Evolutionary conservation across 2,113 vertebrate genomes (phyloP).

Genomic region (Anarhynchus alexandrinus): DNA sequence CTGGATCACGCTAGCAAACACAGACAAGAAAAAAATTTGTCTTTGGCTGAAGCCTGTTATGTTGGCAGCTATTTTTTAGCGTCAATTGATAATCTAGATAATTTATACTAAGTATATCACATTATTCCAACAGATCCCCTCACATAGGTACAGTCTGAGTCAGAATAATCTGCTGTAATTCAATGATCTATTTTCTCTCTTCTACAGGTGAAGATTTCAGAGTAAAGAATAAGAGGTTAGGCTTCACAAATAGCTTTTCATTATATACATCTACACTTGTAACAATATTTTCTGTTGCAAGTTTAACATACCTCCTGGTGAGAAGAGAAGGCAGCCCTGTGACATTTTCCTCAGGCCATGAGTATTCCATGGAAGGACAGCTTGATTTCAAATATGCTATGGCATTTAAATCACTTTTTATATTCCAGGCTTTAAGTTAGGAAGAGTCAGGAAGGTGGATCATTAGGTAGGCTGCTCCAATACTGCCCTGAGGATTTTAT

Average conservation of each 20-base stretch:
- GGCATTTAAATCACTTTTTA: slow-evolving; percentile 59
- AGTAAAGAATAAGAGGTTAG: background rate
- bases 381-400: slow-evolving; percentile 60
- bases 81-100: background rate
- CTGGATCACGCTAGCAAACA: background rate
- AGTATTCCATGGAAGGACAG: slow-evolving; percentile 56
- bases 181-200: background rate
- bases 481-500: slow-evolving; percentile 65
- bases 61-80: background rate
- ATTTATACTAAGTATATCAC: background rate
- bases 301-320: slow-evolving; percentile 57
- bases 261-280: background rate
- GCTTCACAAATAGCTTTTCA: background rate
- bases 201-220: background rate
- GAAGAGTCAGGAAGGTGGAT: slow-evolving; percentile 59
- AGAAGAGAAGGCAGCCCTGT: slow-evolving; percentile 61
- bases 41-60: background rate
- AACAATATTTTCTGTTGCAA: slow-evolving; percentile 15
- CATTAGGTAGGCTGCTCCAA: slow-evolving; percentile 63
- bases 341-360: slow-evolving; percentile 58
- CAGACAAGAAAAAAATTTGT: background rate
- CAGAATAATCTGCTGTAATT: background rate
- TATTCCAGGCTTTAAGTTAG: slow-evolving; percentile 60
- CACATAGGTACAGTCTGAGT: background rate
- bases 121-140: background rate